phyloP scores from a whole-genome alignment of 1,140 invertebrate genomes.

The Anadara kagoshimensis region DNA sequence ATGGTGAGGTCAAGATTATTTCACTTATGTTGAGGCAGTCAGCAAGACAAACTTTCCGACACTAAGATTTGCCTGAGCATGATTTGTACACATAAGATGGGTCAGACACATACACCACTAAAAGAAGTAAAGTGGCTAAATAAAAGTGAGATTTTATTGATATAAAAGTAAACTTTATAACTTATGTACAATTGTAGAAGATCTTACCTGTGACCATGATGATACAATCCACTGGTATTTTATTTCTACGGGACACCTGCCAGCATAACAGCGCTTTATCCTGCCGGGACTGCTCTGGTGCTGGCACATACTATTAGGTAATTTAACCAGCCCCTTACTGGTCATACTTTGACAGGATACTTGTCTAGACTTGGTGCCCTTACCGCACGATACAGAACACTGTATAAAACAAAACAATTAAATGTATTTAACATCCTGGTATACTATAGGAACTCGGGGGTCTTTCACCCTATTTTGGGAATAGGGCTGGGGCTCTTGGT shows the following conservation, averaged over 20 bases:
- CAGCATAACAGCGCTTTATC: slow-evolving; percentile 12
- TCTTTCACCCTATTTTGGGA: too few relatives aligned
- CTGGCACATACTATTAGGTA: slow-evolving; percentile 47
- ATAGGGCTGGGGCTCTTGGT: too few relatives aligned
- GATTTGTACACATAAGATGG: too few relatives aligned
- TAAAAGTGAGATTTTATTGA: too few relatives aligned
- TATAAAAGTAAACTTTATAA: too few relatives aligned
- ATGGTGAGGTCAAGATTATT: too few relatives aligned
- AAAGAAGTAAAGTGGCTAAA: too few relatives aligned
- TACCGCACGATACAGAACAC: slow-evolving; percentile 53
- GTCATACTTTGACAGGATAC: slow-evolving; percentile 50
- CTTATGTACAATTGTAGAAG: too few relatives aligned
- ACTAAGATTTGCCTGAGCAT: too few relatives aligned
- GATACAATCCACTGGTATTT: slow-evolving; percentile 36
- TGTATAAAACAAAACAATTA: slow-evolving; percentile 15
- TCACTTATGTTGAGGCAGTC: too few relatives aligned
- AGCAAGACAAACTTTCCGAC: too few relatives aligned
- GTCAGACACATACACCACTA: too few relatives aligned
- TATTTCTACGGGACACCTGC: slow-evolving; percentile 17
- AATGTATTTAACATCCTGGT: not conserved
- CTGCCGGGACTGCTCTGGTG: slow-evolving; percentile 15
- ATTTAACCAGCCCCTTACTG: slow-evolving; percentile 31
- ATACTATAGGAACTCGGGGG: not conserved
- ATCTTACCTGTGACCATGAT: slow-evolving; percentile 31
- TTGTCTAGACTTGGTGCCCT: slow-evolving; percentile 38